These are phyloP conservation scores for Hybos culiciformis DNA, from an alignment of 2,888 invertebrate genomes.

Conservation along the genomic window DNA sequence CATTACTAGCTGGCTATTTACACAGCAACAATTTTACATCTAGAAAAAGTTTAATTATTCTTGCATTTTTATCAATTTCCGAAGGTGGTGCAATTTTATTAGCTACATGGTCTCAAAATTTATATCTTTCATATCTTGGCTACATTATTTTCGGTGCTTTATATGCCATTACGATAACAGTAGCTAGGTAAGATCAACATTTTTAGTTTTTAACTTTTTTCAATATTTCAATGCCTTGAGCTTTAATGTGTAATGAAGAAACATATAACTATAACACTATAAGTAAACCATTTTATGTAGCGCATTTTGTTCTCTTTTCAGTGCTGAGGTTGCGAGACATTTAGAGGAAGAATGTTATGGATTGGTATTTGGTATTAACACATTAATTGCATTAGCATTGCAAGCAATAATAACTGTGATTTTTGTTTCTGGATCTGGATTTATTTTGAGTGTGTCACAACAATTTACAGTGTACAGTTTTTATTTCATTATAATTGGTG, in stretches of 20 bases:
- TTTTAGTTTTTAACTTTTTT: not conserved
- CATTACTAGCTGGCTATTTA: conserved; percentile 36
- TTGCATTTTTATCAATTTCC: conserved; percentile 34
- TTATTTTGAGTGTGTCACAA: conserved; percentile 22
- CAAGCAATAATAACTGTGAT: conserved; percentile 61
- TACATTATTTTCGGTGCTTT: conserved; percentile 58
- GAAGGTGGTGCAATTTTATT: conserved; percentile 40
- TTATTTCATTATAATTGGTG: conserved; percentile 28
- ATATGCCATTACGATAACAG: conserved; percentile 54
- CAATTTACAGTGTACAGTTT: conserved; percentile 31
- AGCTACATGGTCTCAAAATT: conserved; percentile 39
- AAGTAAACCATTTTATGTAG: no score
- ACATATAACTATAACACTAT: no score
- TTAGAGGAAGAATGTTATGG: conserved; percentile 76
- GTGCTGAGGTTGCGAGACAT: conserved; percentile 73
- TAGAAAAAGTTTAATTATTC: conserved; percentile 28
- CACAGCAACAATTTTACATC: conserved; percentile 10
- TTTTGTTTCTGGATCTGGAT: conserved; percentile 27
- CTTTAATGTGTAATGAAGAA: no score
- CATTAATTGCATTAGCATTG: conserved; percentile 60
- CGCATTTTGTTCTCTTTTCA: no score
- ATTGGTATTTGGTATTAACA: conserved; percentile 81
- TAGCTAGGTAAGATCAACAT: conserved; percentile 4
- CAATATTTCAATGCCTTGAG: no score
- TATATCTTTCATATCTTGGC: conserved; percentile 53